These are phyloP conservation scores for Spongilla lacustris DNA, from an alignment of 37 sponge, comb jelly and placozoan genomes.

Conservation along the genomic window DNA sequence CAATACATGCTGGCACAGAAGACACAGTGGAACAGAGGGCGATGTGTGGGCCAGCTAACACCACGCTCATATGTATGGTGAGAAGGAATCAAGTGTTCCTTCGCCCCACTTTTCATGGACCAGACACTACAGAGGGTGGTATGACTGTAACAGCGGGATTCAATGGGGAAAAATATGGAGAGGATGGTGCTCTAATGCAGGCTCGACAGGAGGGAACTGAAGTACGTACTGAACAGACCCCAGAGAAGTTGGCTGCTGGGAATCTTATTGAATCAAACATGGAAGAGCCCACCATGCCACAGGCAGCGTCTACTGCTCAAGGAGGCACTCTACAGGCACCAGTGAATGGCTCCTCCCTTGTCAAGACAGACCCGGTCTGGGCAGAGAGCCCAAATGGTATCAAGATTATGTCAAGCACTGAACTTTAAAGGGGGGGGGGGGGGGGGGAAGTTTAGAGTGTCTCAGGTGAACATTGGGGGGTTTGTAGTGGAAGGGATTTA, in stretches of 20 bases:
- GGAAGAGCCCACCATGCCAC: not conserved
- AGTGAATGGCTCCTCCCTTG: not conserved
- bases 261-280: not conserved
- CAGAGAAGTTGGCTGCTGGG: not conserved
- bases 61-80: not conserved
- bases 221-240: not conserved
- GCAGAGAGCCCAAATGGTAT: not conserved
- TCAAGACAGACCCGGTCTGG: not conserved
- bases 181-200: not conserved
- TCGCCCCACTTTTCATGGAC: not conserved
- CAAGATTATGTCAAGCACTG: not conserved
- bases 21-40: not conserved
- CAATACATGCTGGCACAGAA: not conserved
- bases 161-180: not conserved
- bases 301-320: not conserved
- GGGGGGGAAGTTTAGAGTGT: no score
- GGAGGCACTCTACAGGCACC: not conserved
- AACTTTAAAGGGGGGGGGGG: not conserved
- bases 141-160: not conserved
- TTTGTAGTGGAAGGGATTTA: no score
- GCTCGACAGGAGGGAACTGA: not conserved
- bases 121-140: not conserved
- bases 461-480: no score
- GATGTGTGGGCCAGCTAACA: not conserved
- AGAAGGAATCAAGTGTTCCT: not conserved